Evolutionary conservation across 2,888 invertebrate species (phyloP).

Genomic region (Digitonthophagus gazella): DNA sequence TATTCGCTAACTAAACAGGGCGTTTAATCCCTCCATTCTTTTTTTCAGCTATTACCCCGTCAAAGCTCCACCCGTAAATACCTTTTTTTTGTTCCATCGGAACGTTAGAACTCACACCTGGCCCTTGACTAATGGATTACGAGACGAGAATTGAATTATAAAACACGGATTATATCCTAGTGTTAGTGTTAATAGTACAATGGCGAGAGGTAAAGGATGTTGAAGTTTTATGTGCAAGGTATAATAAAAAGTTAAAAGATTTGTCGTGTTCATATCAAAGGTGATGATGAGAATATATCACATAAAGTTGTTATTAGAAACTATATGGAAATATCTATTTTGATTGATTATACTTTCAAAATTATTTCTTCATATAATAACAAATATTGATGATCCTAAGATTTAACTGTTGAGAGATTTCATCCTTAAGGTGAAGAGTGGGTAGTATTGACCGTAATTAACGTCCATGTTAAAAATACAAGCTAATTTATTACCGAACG

Average conservation of each 20-base stretch:
- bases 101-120: slow-evolving; percentile 19
- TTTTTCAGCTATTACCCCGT: slow-evolving; percentile 27
- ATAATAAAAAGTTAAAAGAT: not conserved
- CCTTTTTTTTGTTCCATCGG: slow-evolving; percentile 22
- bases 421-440: not conserved
- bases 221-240: not conserved
- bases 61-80: slow-evolving; percentile 22
- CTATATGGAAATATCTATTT: no score
- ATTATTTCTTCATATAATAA: no score
- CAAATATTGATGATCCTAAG: not conserved
- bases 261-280: not conserved
- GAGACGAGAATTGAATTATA: slow-evolving; percentile 20
- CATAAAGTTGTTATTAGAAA: no score
- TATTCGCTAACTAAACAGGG: slow-evolving; percentile 29
- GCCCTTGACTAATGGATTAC: slow-evolving; percentile 23
- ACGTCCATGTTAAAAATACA: not conserved
- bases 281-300: not conserved
- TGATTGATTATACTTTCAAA: not conserved
- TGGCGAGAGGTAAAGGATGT: not conserved
- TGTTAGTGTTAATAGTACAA: slow-evolving; percentile 5
- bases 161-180: slow-evolving; percentile 10
- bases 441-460: not conserved
- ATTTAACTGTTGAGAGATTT: not conserved
- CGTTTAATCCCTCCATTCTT: not conserved
- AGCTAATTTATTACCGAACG: not conserved